These are phyloP conservation scores for Chloroclysta siterata DNA, from an alignment of 2,888 invertebrate species.

Conservation along the genomic window DNA sequence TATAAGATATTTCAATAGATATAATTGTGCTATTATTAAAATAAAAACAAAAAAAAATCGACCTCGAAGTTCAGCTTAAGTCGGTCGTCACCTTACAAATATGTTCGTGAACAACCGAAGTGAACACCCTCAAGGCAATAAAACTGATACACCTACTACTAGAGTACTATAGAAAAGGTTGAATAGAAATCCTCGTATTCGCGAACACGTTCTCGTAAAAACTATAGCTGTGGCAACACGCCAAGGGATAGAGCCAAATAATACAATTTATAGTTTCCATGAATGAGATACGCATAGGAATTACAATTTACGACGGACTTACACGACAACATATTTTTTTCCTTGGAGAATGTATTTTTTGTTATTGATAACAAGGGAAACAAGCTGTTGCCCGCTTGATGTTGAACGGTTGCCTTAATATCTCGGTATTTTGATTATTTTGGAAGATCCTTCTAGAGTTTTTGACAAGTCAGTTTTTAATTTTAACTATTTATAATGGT, in stretches of 20 bases:
- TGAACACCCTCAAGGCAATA: not conserved
- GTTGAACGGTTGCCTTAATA: no score
- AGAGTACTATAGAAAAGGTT: not conserved
- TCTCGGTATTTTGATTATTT: no score
- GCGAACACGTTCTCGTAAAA: conserved; percentile 10
- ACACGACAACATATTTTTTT: not conserved
- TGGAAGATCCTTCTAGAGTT: no score
- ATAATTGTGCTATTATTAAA: no score
- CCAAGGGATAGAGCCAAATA: conserved; percentile 22
- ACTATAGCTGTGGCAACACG: conserved; percentile 23
- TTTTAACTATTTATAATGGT: no score
- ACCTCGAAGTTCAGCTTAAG: no score
- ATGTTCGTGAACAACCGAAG: not conserved
- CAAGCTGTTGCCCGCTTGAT: no score
- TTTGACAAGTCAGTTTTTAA: no score
- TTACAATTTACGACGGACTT: conserved; percentile 11
- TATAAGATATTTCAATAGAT: no score
- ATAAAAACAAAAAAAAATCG: no score
- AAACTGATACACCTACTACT: not conserved
- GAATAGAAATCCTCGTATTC: not conserved
- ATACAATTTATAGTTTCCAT: conserved; percentile 26
- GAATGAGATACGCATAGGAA: conserved; percentile 27
- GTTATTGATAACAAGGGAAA: no score
- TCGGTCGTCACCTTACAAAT: not conserved
- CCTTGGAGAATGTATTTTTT: no score